Base-by-base conservation (phyloP, 1,140 invertebrate genomes). In the Prorops nasuta region DNA sequence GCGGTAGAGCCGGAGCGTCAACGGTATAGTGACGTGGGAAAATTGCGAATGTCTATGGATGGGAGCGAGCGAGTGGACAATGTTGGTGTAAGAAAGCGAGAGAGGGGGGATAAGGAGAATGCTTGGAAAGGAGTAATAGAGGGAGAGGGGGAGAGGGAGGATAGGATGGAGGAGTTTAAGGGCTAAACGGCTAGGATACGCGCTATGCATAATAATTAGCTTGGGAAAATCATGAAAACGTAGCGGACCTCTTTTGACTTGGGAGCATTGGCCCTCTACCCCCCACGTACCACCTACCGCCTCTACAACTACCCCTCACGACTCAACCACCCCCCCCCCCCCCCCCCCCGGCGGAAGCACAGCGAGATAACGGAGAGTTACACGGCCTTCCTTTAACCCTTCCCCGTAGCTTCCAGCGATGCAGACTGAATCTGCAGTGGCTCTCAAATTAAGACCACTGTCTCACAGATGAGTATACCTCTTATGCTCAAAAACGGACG, bases 191-290 rank as follows among this genome's bases (percentile, higher is more conserved):
- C 46, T 50, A 60, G 65, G 71, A 72, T 66, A 63, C 66, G 62
- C 68, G 69, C 68, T 69, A 70, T 76, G 74, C 72, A 76, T 77
- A 76, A 75, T 71, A 76, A 77, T 76, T 77, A 77, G 70, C 74
- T 58, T 64, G 66, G 64, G 69, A 76, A 77, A 77, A 76, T 74
- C 71, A 69, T 75, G 72, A 76, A 76, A 76, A 75, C 60, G 63
- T 60, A 62, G 66, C 56, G 64, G 66, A 67, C 60, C 69, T 72
- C 67, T 71, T 74, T 71, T 66, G 63, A 71, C 68, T 70, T 44
- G 40, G 37, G 40, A 43, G 32, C 39, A 42, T 44, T 57, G 51
- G 48, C 55, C 52, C 54, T 52, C 49, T 34, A n/a, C 42, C 32
- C 40, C 9, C 37, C 24, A 60, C 58, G 34, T 50, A 15, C 44